Percentiles rank a stretch among this genome's conserved stretches.
These are phyloP conservation scores for Lacanobia wlatinum DNA, from an alignment of 2,888 invertebrate species.

Conservation along the genomic window DNA sequence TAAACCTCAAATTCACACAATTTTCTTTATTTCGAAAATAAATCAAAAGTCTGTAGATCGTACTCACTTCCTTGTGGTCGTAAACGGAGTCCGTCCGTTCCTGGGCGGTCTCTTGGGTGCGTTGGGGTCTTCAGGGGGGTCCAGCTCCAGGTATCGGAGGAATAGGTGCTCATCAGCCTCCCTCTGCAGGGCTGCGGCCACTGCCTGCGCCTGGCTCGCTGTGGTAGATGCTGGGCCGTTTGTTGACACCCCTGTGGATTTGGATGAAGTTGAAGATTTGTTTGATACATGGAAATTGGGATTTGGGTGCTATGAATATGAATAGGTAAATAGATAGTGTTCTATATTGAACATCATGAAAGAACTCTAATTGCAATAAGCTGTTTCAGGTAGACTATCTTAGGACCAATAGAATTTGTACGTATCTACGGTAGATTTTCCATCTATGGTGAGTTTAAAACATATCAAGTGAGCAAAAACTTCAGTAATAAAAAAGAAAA, in stretches of 20 bases:
- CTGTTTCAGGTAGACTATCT: not conserved
- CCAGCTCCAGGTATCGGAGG: constrained; percentile 94
- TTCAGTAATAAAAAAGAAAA: not conserved
- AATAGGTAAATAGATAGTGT: not conserved
- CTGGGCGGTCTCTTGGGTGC: constrained; percentile 89
- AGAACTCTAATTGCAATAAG: not conserved
- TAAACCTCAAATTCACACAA: not conserved
- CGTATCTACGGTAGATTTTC: not conserved
- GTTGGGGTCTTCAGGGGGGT: constrained; percentile 93
- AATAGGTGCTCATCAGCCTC: constrained; percentile 94
- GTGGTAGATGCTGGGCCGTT: constrained; percentile 85
- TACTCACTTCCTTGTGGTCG: constrained; percentile 93
- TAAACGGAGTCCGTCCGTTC: constrained; percentile 95
- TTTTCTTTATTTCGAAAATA: not conserved
- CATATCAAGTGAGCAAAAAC: not conserved
- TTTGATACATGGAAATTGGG: not conserved
- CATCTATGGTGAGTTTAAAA: too few species aligned
- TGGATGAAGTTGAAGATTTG: not conserved
- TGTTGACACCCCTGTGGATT: constrained; percentile 77
- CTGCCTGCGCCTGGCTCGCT: constrained; percentile 87
- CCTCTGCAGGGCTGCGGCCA: constrained; percentile 91
- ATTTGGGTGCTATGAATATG: not conserved
- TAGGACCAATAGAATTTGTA: too few species aligned
- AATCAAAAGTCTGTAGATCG: constrained; percentile 17
- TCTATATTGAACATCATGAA: not conserved